Conservation (phyloP, 1,140 invertebrate species). For the Whitmania pigra region DNA sequence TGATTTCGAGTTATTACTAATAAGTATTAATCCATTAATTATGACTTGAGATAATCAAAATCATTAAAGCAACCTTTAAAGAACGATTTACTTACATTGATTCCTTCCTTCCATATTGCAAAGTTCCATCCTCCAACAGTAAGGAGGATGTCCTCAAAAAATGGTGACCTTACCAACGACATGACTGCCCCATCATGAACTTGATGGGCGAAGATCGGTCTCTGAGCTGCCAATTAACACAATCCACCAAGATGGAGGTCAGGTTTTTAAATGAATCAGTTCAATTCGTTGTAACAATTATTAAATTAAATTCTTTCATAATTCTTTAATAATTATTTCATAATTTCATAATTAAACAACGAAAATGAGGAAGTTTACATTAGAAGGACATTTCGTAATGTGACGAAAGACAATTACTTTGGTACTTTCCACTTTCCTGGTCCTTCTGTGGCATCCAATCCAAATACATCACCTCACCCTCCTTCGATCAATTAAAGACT, state of each 20-base stretch:
- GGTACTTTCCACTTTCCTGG: constrained; percentile 41
- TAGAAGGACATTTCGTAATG: too few species aligned
- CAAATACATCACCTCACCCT: constrained; percentile 42
- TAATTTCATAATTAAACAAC: too few species aligned
- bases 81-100: constrained; percentile 31
- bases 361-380: too few species aligned
- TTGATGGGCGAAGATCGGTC: constrained; percentile 38
- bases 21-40: too few species aligned
- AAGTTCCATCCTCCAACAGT: constrained; percentile 44
- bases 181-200: constrained; percentile 42
- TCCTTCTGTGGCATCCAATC: constrained; percentile 46
- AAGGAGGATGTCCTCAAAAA: constrained; percentile 43
- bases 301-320: too few species aligned
- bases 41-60: too few species aligned
- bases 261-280: too few species aligned
- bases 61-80: too few species aligned
- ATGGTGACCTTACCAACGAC: constrained; percentile 41
- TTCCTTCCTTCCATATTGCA: constrained; percentile 42
- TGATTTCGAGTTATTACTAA: too few species aligned
- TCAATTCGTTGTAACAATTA: too few species aligned
- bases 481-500: constrained; percentile 28
- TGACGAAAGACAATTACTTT: constrained; percentile 33
- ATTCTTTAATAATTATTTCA: too few species aligned
- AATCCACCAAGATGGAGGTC: too few species aligned
- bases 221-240: constrained; percentile 30